phyloP scores from a whole-genome alignment of 2,113 vertebrate species.

The Gyps fulvus region DNA sequence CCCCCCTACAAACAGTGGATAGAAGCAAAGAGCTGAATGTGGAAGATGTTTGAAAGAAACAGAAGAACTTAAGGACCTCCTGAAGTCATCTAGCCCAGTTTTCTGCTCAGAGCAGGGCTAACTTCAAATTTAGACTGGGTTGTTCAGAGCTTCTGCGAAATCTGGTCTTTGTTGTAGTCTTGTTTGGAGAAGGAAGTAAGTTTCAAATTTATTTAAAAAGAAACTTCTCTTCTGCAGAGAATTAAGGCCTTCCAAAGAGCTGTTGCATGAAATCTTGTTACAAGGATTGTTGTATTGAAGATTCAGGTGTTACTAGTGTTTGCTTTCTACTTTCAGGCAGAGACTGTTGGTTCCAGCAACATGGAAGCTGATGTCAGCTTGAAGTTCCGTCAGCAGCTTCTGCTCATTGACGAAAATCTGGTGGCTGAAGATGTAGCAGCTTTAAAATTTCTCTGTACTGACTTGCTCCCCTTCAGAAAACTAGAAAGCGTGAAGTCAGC shows the following conservation, averaged over 20 bases:
- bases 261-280: neutral
- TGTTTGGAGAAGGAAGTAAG: neutral
- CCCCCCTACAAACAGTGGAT: neutral
- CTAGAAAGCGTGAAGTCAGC: constrained; percentile 46
- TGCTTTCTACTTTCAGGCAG: neutral
- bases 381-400: constrained; percentile 37
- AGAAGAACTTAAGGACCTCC: neutral
- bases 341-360: neutral
- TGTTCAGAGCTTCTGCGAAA: neutral
- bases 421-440: constrained; percentile 54
- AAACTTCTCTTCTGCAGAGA: neutral
- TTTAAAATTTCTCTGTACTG: constrained; percentile 75
- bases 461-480: constrained; percentile 16
- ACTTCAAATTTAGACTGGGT: neutral
- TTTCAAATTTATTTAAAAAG: neutral
- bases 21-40: neutral
- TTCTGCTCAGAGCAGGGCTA: neutral
- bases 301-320: neutral
- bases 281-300: neutral
- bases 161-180: neutral
- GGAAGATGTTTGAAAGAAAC: neutral
- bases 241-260: neutral
- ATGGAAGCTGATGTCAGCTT: neutral
- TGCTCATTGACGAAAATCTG: constrained; percentile 42
- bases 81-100: neutral